Base-by-base conservation (phyloP, 2,888 invertebrate species). In the Leucoptera coffeella region DNA sequence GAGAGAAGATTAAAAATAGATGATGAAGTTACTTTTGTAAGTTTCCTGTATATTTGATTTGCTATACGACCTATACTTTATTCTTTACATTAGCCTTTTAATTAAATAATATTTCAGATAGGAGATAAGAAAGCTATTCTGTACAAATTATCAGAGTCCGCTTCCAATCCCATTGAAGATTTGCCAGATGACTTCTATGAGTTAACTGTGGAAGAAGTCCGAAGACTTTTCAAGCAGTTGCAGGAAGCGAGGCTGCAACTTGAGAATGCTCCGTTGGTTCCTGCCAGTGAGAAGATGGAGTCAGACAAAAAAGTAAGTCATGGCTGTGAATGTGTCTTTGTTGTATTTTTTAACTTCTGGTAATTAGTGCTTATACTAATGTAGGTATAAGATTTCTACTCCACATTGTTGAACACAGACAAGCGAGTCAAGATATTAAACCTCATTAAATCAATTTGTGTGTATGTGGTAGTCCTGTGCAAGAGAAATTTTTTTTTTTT, bases 161-260 rank as follows among this genome's bases (percentile, higher is more conserved):
- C 48, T 37, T 61, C 76, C 27, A 46, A 65, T 29, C 75, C 17
- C 17, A 6, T 80, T 35, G 82, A 84, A 26, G 86, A 90, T 29
- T 55, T 85, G 19, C 83, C 86, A 1, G 92, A 94, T 53, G 85
- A 86, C 26, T 95, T 94, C 53, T 95, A 86, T 50, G 87, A 92
- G 33, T 56, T 93, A 22, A 88, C 88, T 2, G 74, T 88, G 22
- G 78, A 82, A 30, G 95, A 95, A 67, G 80, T 90, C 1, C 80
- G 79, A 41, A 74, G 73, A 44, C 69, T 94, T 30, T 73, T 87
- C 29, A 72, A 77, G 27, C 89, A 91, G 43, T 71, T 88, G 15
- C 83, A 81, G 42, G 76, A 77, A 41, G 69, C 72, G 21, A 55
- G 81, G 3, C 51, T 74, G 15, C 75, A 77, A 27, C 47, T 82